Evolutionary conservation across 2,888 invertebrate genomes (phyloP), one percentile per base, ranked within the genome.

Genomic region (Ectemnius cavifrons): DNA sequence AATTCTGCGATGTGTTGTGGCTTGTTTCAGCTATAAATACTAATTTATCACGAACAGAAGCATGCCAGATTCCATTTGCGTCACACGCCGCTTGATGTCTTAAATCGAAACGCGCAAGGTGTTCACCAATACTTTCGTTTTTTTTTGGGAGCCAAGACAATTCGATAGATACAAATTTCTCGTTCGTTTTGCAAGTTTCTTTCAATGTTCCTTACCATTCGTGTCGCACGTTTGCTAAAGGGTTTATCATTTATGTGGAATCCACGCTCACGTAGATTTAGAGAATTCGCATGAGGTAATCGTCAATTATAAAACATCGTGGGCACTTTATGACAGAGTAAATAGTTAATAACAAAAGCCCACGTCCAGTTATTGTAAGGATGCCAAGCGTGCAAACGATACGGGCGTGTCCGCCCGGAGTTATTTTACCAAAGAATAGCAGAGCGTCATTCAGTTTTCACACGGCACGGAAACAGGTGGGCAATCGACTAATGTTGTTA

Each of bases 11-110:
- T 56, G 28, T 73, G 73, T 74, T 60, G 66, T 64, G 63, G 57
- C 66, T 79, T 73, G 68, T 76, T 80, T 71, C 63, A 69, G 79
- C 81, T 88, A 87, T 88, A 89, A 89, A 89, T 89, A 88, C 73
- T 81, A 81, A 87, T 85, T 86, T 84, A 88, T 85, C 78, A 82
- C 63, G 61, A 61, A 75, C 80, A 69, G 65, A 74, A 73, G 65
- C 63, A 73, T 85, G 86, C 85, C 86, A 88, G 81, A 82, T 81
- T 73, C 69, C 37, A 71, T 72, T 86, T 86, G 71, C 85, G 84
- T 86, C 85, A 85, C 81, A 76, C 71, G 75, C 60, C 63, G 70
- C 63, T 66, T 73, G 49, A 61, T 52, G 20, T 71, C 77, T 27
- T 76, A 77, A 73, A 79, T 78, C 63, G 67, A 63, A 16, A 23